Evolutionary conservation across 2,797 vertebrate species (phyloP), one percentile per base, ranked within the genome.

Genomic region (Sebastes umbrosus): DNA sequence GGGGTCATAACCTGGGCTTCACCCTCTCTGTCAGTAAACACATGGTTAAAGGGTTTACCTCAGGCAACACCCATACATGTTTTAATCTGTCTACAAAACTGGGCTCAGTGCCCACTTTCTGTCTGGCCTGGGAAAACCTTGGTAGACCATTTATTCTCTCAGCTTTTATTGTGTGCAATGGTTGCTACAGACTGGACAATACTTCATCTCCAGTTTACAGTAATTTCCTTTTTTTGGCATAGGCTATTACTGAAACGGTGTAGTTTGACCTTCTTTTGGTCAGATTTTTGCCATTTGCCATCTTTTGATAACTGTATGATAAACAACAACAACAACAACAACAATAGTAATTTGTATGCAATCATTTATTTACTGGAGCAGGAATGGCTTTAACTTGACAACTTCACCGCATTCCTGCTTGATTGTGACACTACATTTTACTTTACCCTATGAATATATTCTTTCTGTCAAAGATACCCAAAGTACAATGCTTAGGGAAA

Each of bases 11-110:
- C 3, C 11, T 77, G 55, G 43, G 62, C 31, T 73, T 58, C 20
- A 67, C 67, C 58, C 59, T 25, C 27, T 64, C 12, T 52, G 25
- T 29, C 60, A 72, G 25, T 73, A 62, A 67, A 77, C n/a, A 14
- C 43, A 16, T 31, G 8, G 9, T 54, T 60, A 60, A 78, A 62
- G 34, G 60, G 34, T 72, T 72, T 64, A 75, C 12, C 29, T 65
- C 65, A 52, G 20, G 32, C 22, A 75, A 8, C 46, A 60, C 1
- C 7, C 29, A 67, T 46, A 13, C 59, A 62, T 69, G 31, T 77
- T 80, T 80, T 80, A 74, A 84, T 85, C 85, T 63, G 46, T 76
- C 55, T 52, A 16, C 64, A 72, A 29, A 69, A 6, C 32, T 74
- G 54, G 43, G 36, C 52, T 58, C 13, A 5, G 20, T 59, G 50